These are phyloP conservation scores for Pimephales promelas DNA, from an alignment of 2,113 vertebrate genomes.

Conservation along the genomic window DNA sequence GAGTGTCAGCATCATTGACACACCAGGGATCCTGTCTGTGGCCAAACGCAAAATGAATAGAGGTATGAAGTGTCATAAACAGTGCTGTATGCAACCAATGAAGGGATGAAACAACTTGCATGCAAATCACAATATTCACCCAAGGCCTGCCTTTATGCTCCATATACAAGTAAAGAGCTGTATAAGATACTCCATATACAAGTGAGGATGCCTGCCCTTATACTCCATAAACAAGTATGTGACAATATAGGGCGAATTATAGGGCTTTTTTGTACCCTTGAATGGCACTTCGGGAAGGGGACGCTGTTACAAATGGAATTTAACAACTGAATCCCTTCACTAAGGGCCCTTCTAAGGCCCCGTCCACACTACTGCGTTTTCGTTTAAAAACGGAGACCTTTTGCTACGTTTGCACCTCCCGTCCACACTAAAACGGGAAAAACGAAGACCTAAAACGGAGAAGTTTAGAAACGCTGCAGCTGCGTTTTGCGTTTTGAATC, in stretches of 20 bases:
- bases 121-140: background rate
- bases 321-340: no score
- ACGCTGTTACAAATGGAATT: no score
- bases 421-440: no score
- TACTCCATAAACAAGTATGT: slow-evolving; percentile 40
- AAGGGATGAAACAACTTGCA: background rate
- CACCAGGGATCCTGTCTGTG: slow-evolving; percentile 84
- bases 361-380: no score
- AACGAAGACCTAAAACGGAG: no score
- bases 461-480: no score
- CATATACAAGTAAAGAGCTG: slow-evolving; percentile 12
- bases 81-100: background rate
- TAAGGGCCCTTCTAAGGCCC: no score
- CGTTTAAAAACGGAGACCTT: no score
- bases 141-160: background rate
- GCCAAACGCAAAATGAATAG: slow-evolving; percentile 82
- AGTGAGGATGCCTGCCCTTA: background rate
- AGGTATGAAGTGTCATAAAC: slow-evolving; percentile 69
- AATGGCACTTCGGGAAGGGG: no score
- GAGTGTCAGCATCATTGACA: slow-evolving; percentile 87
- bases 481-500: no score
- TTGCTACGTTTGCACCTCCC: no score
- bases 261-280: no score
- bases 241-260: slow-evolving; percentile 53
- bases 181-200: background rate